These are phyloP conservation scores for Oreochromis niloticus DNA, from an alignment of 2,113 vertebrate genomes.

Conservation along the genomic window DNA sequence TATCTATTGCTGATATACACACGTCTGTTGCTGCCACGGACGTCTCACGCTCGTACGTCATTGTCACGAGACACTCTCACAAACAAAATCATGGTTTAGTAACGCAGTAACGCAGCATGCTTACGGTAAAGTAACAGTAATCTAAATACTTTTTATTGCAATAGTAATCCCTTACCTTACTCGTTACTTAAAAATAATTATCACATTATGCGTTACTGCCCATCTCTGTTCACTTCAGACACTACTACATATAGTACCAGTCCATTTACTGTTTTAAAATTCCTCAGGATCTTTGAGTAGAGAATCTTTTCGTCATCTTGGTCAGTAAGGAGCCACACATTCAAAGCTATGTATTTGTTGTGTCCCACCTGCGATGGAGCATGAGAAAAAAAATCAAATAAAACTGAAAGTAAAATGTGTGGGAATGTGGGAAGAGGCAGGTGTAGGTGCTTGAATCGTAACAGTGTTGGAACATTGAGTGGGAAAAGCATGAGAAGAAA, in stretches of 20 bases:
- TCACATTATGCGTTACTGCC: not conserved
- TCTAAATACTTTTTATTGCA: not conserved
- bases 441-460: not conserved
- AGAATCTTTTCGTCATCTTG: not conserved
- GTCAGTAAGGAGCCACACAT: not conserved
- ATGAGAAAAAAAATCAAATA: not conserved
- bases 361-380: not conserved
- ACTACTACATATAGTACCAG: not conserved
- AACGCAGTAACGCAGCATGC: too few relatives aligned
- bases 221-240: not conserved
- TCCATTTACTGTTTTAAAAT: not conserved
- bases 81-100: not conserved
- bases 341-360: not conserved
- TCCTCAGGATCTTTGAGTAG: not conserved
- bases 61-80: not conserved
- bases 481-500: not conserved
- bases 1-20: not conserved
- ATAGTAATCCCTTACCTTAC: not conserved
- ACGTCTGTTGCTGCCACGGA: not conserved
- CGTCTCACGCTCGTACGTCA: not conserved
- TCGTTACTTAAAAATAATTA: not conserved
- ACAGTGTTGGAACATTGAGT: not conserved
- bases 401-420: not conserved
- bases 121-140: not conserved
- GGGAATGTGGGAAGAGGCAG: not conserved